Percentiles rank a stretch among this genome's conserved stretches.
Evolutionary conservation across 2,113 vertebrate genomes (phyloP).

Genomic region (Zosterops pallidus): DNA sequence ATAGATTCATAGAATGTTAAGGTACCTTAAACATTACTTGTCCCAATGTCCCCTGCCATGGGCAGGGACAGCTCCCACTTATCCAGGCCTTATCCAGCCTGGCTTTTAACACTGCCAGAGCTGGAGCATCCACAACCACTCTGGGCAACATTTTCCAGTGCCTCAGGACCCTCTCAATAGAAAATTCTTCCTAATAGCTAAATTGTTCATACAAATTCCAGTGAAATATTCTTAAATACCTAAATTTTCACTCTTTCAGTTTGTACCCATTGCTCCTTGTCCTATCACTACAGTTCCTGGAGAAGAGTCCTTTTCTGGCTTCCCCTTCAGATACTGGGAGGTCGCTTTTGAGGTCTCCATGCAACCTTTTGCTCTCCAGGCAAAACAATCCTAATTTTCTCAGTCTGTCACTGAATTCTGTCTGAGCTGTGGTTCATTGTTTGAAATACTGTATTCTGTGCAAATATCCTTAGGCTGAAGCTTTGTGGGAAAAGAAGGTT

Average conservation of each 20-base stretch:
- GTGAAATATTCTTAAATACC: background rate
- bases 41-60: background rate
- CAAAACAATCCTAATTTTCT: background rate
- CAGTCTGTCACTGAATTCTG: background rate
- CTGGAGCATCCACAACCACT: background rate
- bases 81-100: background rate
- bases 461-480: background rate
- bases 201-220: background rate
- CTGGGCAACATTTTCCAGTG: background rate
- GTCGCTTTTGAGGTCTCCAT: background rate
- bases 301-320: background rate
- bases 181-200: background rate
- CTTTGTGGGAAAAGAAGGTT: background rate
- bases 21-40: too few species aligned
- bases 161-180: background rate
- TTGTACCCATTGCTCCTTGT: background rate
- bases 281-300: background rate
- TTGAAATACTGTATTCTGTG: background rate
- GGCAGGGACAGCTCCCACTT: background rate
- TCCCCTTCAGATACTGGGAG: background rate
- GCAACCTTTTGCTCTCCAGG: background rate
- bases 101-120: background rate
- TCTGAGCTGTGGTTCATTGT: background rate
- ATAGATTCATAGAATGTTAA: background rate
- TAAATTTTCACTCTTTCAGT: background rate